Evolutionary conservation across 1,140 invertebrate species (phyloP).

Genomic region (Nilaparvata lugens): DNA sequence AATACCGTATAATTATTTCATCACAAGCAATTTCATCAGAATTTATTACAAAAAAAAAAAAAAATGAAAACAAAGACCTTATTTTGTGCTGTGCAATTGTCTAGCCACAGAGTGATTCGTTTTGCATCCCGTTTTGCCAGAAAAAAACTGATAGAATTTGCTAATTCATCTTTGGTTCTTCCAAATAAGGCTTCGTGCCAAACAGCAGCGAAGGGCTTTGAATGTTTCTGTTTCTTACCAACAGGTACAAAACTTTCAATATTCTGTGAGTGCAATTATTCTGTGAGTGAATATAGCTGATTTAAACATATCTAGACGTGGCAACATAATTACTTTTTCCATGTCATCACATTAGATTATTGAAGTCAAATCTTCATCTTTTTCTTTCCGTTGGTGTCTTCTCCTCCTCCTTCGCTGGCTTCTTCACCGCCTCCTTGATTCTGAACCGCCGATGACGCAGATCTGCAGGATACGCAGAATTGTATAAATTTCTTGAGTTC

Average conservation of each 20-base stretch:
- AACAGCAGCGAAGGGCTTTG: conserved; percentile 6
- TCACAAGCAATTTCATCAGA: conserved; percentile 24
- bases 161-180: conserved; percentile 27
- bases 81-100: conserved; percentile 24
- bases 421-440: too few relatives aligned
- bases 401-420: too few relatives aligned
- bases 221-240: not conserved
- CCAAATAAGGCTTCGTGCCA: conserved; percentile 10
- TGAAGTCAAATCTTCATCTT: too few relatives aligned
- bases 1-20: conserved; percentile 21
- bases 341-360: too few relatives aligned
- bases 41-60: conserved; percentile 15
- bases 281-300: conserved; percentile 12
- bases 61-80: conserved; percentile 18
- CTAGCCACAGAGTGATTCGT: conserved; percentile 22
- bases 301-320: conserved; percentile 18
- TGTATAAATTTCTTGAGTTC: too few relatives aligned
- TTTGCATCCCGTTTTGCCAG: not conserved
- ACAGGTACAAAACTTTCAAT: conserved; percentile 11
- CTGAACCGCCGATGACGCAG: too few relatives aligned
- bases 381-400: too few relatives aligned
- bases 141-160: conserved; percentile 13
- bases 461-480: too few relatives aligned
- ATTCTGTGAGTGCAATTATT: conserved; percentile 8
- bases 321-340: conserved; percentile 12